A percentile compares a stretch with the other conserved stretches of the same genome.
Conservation (phyloP, 2,888 invertebrate species). For the Drosophila merina region DNA sequence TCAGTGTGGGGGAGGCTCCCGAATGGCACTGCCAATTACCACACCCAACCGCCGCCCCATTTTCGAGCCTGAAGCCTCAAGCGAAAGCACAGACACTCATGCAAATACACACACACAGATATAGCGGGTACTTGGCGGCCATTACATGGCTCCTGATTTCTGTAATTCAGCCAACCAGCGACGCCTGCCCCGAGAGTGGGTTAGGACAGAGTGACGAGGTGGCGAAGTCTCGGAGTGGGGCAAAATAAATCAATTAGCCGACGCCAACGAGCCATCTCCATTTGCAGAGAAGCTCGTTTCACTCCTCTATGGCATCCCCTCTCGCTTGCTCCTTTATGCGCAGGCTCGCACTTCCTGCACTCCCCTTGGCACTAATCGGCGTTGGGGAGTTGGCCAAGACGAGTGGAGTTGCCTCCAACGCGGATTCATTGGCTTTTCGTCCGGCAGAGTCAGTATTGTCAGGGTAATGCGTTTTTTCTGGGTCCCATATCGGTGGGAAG, state of each 20-base stretch:
- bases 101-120: slow-evolving; percentile 12
- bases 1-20: slow-evolving; percentile 41
- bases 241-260: slow-evolving; percentile 72
- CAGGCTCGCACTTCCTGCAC: slow-evolving; percentile 23
- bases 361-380: slow-evolving; percentile 47
- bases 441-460: slow-evolving; percentile 36
- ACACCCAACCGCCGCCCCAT: slow-evolving; percentile 11
- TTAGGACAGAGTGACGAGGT: slow-evolving; percentile 16
- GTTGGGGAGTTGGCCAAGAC: slow-evolving; percentile 9
- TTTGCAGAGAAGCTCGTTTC: slow-evolving; percentile 15
- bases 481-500: background rate
- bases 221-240: slow-evolving; percentile 6
- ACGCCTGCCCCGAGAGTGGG: slow-evolving; percentile 6
- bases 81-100: too few relatives aligned
- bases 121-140: slow-evolving; percentile 37
- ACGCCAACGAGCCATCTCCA: slow-evolving; percentile 40
- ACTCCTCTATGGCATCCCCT: slow-evolving; percentile 7
- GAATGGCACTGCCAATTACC: slow-evolving; percentile 28
- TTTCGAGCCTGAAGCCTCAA: background rate
- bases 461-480: slow-evolving; percentile 67
- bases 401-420: slow-evolving; percentile 36
- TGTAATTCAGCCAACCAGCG: slow-evolving; percentile 55
- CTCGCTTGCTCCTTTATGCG: slow-evolving; percentile 1
- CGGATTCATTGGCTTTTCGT: slow-evolving; percentile 43
- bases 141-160: slow-evolving; percentile 44